Evolutionary conservation across 2,797 vertebrate species (phyloP).

Genomic region (Balearica regulorum): DNA sequence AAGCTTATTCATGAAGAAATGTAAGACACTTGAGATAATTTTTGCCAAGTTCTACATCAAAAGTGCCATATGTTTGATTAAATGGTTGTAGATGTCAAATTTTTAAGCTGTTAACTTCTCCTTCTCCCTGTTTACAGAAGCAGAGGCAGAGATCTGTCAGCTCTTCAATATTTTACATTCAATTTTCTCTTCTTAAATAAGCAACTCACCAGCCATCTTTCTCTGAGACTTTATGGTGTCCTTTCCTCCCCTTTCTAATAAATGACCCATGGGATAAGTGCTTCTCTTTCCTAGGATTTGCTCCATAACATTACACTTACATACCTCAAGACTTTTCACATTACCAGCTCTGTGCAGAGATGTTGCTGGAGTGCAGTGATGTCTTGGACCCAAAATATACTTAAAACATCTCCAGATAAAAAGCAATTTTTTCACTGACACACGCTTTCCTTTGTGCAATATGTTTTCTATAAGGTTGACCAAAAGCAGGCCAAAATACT

Average conservation of each 20-base stretch:
- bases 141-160: not conserved
- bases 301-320: not conserved
- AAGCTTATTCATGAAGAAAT: not conserved
- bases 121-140: not conserved
- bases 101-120: not conserved
- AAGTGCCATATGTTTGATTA: not conserved
- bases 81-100: not conserved
- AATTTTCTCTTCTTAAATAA: not conserved
- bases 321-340: not conserved
- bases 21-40: not conserved
- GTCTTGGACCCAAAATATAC: not conserved
- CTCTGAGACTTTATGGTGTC: not conserved
- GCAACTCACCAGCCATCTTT: not conserved
- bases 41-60: not conserved
- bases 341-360: not conserved
- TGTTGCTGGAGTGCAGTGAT: not conserved
- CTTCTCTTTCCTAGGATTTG: not conserved
- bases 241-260: not conserved
- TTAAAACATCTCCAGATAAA: not conserved
- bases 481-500: not conserved
- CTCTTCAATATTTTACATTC: not conserved
- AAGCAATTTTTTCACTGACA: not conserved
- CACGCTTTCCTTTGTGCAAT: rapidly evolving
- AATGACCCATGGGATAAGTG: not conserved
- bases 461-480: not conserved